Evolutionary conservation across 2,888 invertebrate species (phyloP).

Genomic region (Xylophagus ater): DNA sequence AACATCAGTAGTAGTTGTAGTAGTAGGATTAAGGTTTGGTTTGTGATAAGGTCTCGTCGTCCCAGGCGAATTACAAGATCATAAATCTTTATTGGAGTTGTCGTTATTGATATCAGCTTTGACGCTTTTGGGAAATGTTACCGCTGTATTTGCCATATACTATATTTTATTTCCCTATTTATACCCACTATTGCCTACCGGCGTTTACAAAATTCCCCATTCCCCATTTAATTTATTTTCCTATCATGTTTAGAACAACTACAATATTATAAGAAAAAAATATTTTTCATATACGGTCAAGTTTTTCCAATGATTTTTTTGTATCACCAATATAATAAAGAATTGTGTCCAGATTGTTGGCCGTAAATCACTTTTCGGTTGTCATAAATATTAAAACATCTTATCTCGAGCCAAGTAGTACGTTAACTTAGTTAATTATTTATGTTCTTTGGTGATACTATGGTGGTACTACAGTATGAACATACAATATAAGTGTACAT

Average conservation of each 20-base stretch:
- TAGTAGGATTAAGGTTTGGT: background rate
- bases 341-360: conserved; percentile 29
- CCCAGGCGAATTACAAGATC: conserved; percentile 17
- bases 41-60: background rate
- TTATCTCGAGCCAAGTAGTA: conserved; percentile 26
- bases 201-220: no score
- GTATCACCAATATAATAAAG: conserved; percentile 27
- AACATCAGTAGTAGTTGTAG: no score
- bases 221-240: no score
- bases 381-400: conserved; percentile 41
- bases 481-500: no score
- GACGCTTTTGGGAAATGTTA: conserved; percentile 19
- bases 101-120: conserved; percentile 37
- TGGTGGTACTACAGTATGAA: no score
- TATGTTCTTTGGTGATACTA: conserved; percentile 26
- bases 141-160: no score
- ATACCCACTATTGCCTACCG: no score
- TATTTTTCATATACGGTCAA: no score
- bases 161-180: no score
- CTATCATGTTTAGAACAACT: no score
- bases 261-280: no score
- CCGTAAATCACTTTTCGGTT: conserved; percentile 29
- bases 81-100: conserved; percentile 39
- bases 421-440: conserved; percentile 38
- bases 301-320: conserved; percentile 16